A percentile compares a stretch with the other conserved stretches of the same genome.
These are phyloP conservation scores for Brachyrhaphis roseni DNA, from an alignment of 2,797 vertebrate species.

Conservation along the genomic window DNA sequence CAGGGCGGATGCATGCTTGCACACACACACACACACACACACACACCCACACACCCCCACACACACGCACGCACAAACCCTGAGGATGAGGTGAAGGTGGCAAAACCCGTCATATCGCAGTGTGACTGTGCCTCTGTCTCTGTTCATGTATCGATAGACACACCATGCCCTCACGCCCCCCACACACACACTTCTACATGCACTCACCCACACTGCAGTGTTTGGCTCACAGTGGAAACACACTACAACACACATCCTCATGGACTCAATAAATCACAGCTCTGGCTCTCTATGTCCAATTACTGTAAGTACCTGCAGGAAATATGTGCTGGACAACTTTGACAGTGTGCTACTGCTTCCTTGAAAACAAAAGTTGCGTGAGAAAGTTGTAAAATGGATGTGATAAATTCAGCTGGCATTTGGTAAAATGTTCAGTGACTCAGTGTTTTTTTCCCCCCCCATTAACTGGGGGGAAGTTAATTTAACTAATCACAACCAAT, in stretches of 20 bases:
- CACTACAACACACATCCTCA: slow-evolving; percentile 29
- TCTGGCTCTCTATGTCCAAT: slow-evolving; percentile 15
- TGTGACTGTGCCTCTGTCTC: slow-evolving; percentile 23
- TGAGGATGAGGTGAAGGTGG: slow-evolving; percentile 44
- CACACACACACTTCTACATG: neutral
- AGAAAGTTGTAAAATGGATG: neutral
- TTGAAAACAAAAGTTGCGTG: slow-evolving; percentile 4
- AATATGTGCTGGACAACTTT: slow-evolving; percentile 21
- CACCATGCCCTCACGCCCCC: slow-evolving; percentile 20
- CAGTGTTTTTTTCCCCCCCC: no score
- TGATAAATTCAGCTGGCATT: neutral
- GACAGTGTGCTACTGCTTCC: slow-evolving; percentile 17
- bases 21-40: slow-evolving; percentile 13
- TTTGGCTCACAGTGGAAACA: slow-evolving; percentile 31
- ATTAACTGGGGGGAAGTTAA: neutral
- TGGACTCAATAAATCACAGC: slow-evolving; percentile 30
- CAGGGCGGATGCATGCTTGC: neutral
- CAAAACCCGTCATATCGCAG: slow-evolving; percentile 57
- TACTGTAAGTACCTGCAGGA: slow-evolving; percentile 17
- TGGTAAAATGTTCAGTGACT: slow-evolving; percentile 1
- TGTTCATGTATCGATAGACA: slow-evolving; percentile 55
- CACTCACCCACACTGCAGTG: slow-evolving; percentile 14
- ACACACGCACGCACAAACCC: slow-evolving; percentile 18
- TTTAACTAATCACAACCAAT: neutral
- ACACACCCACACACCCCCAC: neutral